Evolutionary conservation across 2,888 invertebrate genomes (phyloP).

Genomic region (Acronicta psi): DNA sequence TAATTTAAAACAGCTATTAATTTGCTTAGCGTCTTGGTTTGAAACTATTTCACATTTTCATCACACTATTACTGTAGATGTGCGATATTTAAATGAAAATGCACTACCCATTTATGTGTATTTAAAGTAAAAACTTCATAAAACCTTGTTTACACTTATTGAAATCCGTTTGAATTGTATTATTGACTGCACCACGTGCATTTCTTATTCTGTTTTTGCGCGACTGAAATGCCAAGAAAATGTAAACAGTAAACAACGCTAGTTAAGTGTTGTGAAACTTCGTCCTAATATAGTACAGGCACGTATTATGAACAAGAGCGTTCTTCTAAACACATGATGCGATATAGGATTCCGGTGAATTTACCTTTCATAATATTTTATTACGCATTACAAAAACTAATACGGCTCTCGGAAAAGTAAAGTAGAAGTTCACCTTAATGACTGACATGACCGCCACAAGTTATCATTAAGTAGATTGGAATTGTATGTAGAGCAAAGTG

Average conservation of each 20-base stretch:
- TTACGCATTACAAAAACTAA: slow-evolving; percentile 12
- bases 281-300: slow-evolving; percentile 34
- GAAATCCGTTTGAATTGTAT: slow-evolving; percentile 5
- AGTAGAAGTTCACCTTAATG: slow-evolving; percentile 61
- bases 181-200: slow-evolving; percentile 5
- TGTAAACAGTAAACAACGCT: slow-evolving; percentile 43
- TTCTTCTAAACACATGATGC: too few relatives aligned
- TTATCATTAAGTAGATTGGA: slow-evolving; percentile 40
- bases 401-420: slow-evolving; percentile 27
- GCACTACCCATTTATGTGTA: too few relatives aligned
- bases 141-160: slow-evolving; percentile 6
- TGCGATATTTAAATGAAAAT: too few relatives aligned
- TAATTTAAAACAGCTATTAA: too few relatives aligned
- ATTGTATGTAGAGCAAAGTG: slow-evolving; percentile 25
- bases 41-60: too few relatives aligned
- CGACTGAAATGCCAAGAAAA: slow-evolving; percentile 27
- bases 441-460: slow-evolving; percentile 21
- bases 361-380: slow-evolving; percentile 8
- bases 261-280: slow-evolving; percentile 34
- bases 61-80: too few relatives aligned
- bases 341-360: too few relatives aligned
- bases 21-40: too few relatives aligned
- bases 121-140: too few relatives aligned
- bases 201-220: slow-evolving; percentile 42
- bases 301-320: neutral